Conservation (phyloP, 1,140 invertebrate genomes). For the Samia ricini region DNA sequence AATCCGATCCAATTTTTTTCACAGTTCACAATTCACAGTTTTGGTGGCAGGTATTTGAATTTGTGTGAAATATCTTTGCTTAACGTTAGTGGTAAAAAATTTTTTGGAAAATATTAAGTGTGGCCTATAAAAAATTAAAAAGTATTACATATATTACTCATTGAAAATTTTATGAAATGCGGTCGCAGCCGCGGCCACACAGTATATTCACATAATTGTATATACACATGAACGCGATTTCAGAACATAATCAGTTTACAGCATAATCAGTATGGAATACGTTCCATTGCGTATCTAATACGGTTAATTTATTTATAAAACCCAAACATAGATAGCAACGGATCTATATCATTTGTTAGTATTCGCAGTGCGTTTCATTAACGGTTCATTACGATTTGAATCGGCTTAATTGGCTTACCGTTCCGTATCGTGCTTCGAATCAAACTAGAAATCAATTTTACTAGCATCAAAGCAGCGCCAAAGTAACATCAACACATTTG, state of each 20-base stretch:
- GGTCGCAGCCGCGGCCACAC: no score
- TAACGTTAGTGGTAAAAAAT: no score
- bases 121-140: no score
- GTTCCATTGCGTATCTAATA: slow-evolving; percentile 16
- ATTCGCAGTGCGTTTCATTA: slow-evolving; percentile 55
- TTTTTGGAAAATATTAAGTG: no score
- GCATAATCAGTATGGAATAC: slow-evolving; percentile 13
- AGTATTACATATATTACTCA: no score
- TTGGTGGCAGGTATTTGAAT: no score
- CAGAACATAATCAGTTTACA: neutral
- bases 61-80: no score
- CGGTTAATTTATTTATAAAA: slow-evolving; percentile 21
- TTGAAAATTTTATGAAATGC: no score
- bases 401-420: slow-evolving; percentile 66
- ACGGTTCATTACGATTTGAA: slow-evolving; percentile 64
- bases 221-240: no score
- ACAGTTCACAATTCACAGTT: no score
- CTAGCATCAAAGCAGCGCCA: slow-evolving; percentile 25
- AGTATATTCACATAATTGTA: no score
- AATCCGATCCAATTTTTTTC: no score
- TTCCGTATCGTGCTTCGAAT: slow-evolving; percentile 58
- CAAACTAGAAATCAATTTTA: slow-evolving; percentile 36
- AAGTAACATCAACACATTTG: slow-evolving; percentile 8
- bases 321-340: slow-evolving; percentile 14
- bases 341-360: slow-evolving; percentile 32